Base-by-base conservation (phyloP, 2,888 invertebrate genomes). In the Pristionchus maxplancki region DNA sequence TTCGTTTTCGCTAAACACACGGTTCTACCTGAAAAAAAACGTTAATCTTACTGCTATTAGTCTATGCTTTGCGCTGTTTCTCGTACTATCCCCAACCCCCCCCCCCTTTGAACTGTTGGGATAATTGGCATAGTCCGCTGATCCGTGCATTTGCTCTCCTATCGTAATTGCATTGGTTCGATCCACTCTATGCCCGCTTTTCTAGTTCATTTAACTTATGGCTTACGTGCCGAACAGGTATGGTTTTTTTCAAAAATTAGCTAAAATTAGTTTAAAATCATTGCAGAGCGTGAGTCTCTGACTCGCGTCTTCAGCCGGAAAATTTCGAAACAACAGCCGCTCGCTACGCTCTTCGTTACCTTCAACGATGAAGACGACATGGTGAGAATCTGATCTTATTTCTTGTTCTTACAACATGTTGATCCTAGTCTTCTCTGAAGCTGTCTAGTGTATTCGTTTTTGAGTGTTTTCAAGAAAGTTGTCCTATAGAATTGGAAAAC, bases 271-370 rank as follows among this genome's bases (percentile, higher is more conserved):
- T 11, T 28, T 17, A 67, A 28, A 34, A 31, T 31, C 4, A 1
- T 74, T 78, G 37, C 78, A 78, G 78, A 78, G 44, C 78, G 78
- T 78, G 78, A 48, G 78, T 78, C 78, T 78, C 44, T 2, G 85
- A 62, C 85, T 85, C 85, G 50, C 85, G 44, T 31, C 40, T 3
- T 13, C 5, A 13, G 4, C 40, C 6, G 50, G 31, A 87, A 37
- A 50, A 87, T 87, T 71, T 48, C 86, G 44, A 48, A 87, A 34
- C 67, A 71, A 71, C 62, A 40, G 34, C 91, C 91, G 20, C 88
- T 91, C 5, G 91, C 90, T 58, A 91, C 90, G 1, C 87, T 91
- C 81, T 90, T 91, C 44, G 88, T 91, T 0, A 90, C 91, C 37
- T 91, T 91, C 87, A 89, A 89, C 34, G 89, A 91, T 83, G 89